Evolutionary conservation across 2,888 invertebrate genomes (phyloP).

Genomic region (Oscheius sp.): DNA sequence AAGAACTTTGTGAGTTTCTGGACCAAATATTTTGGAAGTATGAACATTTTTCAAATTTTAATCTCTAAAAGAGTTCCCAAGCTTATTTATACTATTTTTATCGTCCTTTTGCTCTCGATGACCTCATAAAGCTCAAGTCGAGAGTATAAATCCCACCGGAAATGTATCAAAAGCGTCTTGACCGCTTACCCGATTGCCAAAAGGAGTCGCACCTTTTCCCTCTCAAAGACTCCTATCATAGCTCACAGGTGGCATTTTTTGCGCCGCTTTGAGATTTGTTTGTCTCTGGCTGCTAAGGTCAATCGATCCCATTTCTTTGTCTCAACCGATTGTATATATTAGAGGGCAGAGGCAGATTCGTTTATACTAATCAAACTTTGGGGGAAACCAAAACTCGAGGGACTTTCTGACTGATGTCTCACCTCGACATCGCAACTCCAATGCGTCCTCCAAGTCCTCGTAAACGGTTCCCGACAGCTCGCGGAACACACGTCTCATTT

Average conservation of each 20-base stretch:
- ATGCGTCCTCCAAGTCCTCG: constrained; percentile 48
- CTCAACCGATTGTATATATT: constrained; percentile 36
- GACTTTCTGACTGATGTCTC: constrained; percentile 10
- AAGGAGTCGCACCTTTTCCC: neutral
- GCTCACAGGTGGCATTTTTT: constrained; percentile 30
- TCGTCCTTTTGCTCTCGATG: neutral
- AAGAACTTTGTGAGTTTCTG: no score
- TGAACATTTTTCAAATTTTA: no score
- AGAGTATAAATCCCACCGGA: no score
- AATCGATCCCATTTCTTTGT: constrained; percentile 23
- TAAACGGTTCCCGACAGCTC: constrained; percentile 55
- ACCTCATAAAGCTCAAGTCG: neutral
- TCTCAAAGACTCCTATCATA: neutral
- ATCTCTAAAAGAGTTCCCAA: no score
- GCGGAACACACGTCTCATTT: constrained; percentile 54
- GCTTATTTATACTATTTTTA: neutral
- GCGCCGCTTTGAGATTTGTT: constrained; percentile 12
- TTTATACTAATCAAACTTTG: constrained; percentile 23
- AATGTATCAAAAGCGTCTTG: neutral
- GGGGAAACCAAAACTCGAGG: neutral
- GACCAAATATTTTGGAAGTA: no score
- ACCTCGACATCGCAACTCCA: constrained; percentile 47
- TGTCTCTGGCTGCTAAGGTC: constrained; percentile 14
- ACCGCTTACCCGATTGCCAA: constrained; percentile 1
- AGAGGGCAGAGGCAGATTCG: neutral